Evolutionary conservation across 1,140 invertebrate species (phyloP).

Genomic region (Propsilocerus akamusi): DNA sequence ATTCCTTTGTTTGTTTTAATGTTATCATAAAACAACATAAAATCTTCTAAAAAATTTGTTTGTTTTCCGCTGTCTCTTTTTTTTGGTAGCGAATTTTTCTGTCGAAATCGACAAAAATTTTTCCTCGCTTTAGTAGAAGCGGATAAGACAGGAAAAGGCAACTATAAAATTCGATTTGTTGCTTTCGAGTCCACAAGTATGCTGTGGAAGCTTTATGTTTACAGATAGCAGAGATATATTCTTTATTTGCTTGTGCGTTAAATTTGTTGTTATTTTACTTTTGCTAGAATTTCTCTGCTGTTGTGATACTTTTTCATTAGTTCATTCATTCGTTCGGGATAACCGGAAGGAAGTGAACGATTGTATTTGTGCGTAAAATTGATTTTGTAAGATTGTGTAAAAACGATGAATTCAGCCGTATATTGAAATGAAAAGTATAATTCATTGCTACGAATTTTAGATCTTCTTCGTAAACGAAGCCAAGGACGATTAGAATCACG

Average conservation of each 20-base stretch:
- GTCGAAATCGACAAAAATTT: neutral
- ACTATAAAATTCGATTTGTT: conserved; percentile 4
- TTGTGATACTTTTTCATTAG: neutral
- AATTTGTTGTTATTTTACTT: conserved; percentile 3
- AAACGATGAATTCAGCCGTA: too few species aligned
- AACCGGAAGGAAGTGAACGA: neutral
- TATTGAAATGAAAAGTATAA: too few species aligned
- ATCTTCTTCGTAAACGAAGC: too few species aligned
- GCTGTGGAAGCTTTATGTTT: neutral
- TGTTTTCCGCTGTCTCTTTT: neutral
- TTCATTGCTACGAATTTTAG: too few species aligned
- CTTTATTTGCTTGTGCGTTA: conserved; percentile 1
- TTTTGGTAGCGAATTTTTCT: neutral
- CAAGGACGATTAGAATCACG: too few species aligned
- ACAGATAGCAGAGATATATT: neutral
- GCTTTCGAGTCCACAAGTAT: neutral
- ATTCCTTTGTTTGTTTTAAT: conserved; percentile 1
- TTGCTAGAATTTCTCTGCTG: neutral
- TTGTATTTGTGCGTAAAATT: too few species aligned
- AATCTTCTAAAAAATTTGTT: neutral
- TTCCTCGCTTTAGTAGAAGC: neutral
- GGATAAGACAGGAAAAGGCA: neutral
- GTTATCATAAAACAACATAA: too few species aligned
- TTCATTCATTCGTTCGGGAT: neutral
- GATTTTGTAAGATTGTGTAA: too few species aligned